These are phyloP conservation scores for Talpa occidentalis DNA, from an alignment of 2,113 vertebrate genomes.

Conservation along the genomic window DNA sequence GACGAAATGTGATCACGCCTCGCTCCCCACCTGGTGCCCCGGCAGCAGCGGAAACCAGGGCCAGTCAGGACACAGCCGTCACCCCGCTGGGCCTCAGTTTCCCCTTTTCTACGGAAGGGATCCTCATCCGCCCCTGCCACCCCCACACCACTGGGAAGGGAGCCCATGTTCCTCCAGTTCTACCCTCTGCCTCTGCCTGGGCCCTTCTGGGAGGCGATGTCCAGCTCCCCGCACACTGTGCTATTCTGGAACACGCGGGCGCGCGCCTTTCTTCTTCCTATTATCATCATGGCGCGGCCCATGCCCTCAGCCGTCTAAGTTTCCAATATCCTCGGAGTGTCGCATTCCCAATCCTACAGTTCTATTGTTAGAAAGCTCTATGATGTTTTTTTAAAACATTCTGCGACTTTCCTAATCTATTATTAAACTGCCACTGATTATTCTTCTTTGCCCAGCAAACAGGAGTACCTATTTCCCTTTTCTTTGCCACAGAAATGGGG, in stretches of 20 bases:
- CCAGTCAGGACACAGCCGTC: background rate
- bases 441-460: slow-evolving; percentile 68
- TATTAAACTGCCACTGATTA: slow-evolving; percentile 70
- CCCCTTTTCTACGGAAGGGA: background rate
- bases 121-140: background rate
- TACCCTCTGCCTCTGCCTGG: background rate
- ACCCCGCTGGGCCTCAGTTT: slow-evolving; percentile 58
- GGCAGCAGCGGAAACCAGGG: slow-evolving; percentile 49
- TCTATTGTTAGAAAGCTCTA: slow-evolving; percentile 76
- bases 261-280: too few relatives aligned
- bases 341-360: slow-evolving; percentile 69
- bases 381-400: slow-evolving; percentile 58
- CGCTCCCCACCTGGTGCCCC: slow-evolving; percentile 81
- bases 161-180: background rate
- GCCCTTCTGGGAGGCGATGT: background rate
- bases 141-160: background rate
- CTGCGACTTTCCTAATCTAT: slow-evolving; percentile 76
- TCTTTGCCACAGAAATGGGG: slow-evolving; percentile 47
- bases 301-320: background rate
- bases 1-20: slow-evolving; percentile 80
- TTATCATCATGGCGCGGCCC: background rate
- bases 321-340: slow-evolving; percentile 54
- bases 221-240: background rate
- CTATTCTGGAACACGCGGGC: background rate
- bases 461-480: slow-evolving; percentile 48